Base-by-base conservation (phyloP, 2,888 invertebrate species). In the Hyposoter dolosus region DNA sequence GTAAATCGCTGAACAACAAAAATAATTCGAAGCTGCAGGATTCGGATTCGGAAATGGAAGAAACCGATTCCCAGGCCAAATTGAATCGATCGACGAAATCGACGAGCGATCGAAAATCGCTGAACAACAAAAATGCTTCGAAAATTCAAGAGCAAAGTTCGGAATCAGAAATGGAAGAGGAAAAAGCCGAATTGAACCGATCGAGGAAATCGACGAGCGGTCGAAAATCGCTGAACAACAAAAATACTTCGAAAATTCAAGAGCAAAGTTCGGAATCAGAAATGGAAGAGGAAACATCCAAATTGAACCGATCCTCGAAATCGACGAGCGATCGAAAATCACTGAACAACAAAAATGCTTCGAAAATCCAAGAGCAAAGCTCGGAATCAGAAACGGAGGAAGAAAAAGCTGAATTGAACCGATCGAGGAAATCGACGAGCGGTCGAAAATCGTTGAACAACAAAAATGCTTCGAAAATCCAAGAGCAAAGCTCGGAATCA, bases 391-490 rank as follows among this genome's bases (percentile, higher is more conserved):
- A 80, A 77, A 80, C 6, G 35, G 63, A 63, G 45, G 47, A 66
- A 53, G 56, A 74, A 40, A 23, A 71, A 45, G 7, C 7, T 1
- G 45, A 76, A 68, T 28, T 84, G 43, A 63, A 81, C 63, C 19
- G 10, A 50, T 78, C 74, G 2, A 45, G 23, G 40, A 83, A 69
- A 50, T 68, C 28, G 0, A 3, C 6, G 19, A 66, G 28, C 43
- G 63, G n/a, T n/a, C 53, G 65, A 35, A 81, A 72, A 43, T 69
- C 43, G 23, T 47, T 53, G 53, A 63, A 66, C 23, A 60, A 56
- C 50, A 77, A 47, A 53, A 82, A 75, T 47, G n/a, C n/a, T 45
- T 82, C 63, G 5, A 75, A 81, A 60, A 43, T 75, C 23, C 4
- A 66, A 45, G 10, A 66, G 56, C 17, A 45, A 47, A 60, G 53